These are phyloP conservation scores for Turritopsis rubra DNA, from an alignment of 30 jellyfish, hydroid and myxozoan genomes.

Conservation along the genomic window DNA sequence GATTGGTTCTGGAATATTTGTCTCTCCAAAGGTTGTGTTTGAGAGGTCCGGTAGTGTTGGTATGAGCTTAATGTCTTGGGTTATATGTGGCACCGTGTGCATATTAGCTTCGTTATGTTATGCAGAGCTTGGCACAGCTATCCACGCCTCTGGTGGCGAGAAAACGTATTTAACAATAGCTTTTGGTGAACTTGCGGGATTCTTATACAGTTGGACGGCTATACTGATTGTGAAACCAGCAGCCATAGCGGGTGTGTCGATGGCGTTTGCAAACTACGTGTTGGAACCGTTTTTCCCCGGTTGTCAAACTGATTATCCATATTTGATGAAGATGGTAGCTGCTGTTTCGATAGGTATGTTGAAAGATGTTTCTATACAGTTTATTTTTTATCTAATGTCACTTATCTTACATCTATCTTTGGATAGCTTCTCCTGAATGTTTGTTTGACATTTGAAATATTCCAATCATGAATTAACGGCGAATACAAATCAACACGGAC, in stretches of 20 bases:
- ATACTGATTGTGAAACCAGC: slow-evolving; percentile 74
- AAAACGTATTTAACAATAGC: slow-evolving; percentile 65
- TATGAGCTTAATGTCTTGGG: slow-evolving; percentile 77
- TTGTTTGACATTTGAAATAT: too few species aligned
- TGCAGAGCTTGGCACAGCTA: slow-evolving; percentile 93
- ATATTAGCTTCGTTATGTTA: slow-evolving; percentile 83
- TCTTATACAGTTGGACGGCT: slow-evolving; percentile 88
- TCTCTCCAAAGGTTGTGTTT: slow-evolving; percentile 70
- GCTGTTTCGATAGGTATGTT: slow-evolving; percentile 76
- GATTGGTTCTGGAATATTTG: slow-evolving; percentile 98
- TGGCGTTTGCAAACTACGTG: slow-evolving; percentile 82
- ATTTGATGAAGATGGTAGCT: slow-evolving; percentile 67
- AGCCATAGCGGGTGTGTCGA: slow-evolving; percentile 84
- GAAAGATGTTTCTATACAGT: too few species aligned
- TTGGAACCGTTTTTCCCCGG: slow-evolving; percentile 79
- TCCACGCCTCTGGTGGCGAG: slow-evolving; percentile 92
- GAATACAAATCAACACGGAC: too few species aligned
- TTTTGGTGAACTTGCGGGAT: slow-evolving; percentile 82
- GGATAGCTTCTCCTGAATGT: too few species aligned
- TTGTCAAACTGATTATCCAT: slow-evolving; percentile 32
- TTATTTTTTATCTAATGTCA: background rate
- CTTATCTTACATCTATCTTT: too few species aligned
- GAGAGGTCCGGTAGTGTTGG: slow-evolving; percentile 82
- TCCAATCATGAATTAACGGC: too few species aligned
- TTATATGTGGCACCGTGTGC: slow-evolving; percentile 84